Evolutionary conservation across 2,888 invertebrate genomes (phyloP).

Genomic region (Hetaerina titia): DNA sequence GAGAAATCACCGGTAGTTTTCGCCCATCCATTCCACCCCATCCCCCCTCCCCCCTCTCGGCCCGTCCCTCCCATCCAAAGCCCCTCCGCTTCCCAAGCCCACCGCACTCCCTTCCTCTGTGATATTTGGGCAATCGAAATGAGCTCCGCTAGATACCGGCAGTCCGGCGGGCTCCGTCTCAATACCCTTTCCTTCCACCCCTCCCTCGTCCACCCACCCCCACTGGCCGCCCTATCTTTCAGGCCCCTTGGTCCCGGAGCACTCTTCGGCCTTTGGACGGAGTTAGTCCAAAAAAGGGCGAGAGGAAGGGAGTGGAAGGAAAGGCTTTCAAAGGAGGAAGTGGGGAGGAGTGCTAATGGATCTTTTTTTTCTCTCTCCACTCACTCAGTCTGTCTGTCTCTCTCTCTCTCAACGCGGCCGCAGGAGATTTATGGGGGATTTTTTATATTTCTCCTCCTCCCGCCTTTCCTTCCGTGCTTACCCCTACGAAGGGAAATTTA

Average conservation of each 20-base stretch:
- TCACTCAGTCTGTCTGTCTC: too few relatives aligned
- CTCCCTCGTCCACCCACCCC: background rate
- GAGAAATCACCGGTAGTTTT: background rate
- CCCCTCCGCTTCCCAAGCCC: background rate
- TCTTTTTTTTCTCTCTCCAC: background rate
- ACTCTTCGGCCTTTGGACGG: background rate
- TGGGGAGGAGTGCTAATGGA: slow-evolving; percentile 6
- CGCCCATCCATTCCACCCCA: background rate
- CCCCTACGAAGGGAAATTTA: background rate
- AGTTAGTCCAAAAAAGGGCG: background rate
- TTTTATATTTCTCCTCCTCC: background rate
- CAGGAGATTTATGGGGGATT: slow-evolving; percentile 22
- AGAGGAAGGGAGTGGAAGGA: too few relatives aligned
- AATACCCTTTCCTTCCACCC: background rate
- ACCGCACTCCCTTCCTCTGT: background rate
- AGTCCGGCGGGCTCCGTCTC: background rate
- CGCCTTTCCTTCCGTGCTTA: background rate
- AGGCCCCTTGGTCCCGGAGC: background rate
- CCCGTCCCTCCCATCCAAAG: background rate
- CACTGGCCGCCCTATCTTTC: background rate
- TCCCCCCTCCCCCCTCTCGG: background rate
- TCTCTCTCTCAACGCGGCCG: background rate
- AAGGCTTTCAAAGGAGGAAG: background rate
- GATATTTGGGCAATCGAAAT: background rate
- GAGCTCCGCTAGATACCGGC: background rate